These are phyloP conservation scores for Nomada fabriciana DNA, from an alignment of 2,888 invertebrate genomes.

Conservation along the genomic window DNA sequence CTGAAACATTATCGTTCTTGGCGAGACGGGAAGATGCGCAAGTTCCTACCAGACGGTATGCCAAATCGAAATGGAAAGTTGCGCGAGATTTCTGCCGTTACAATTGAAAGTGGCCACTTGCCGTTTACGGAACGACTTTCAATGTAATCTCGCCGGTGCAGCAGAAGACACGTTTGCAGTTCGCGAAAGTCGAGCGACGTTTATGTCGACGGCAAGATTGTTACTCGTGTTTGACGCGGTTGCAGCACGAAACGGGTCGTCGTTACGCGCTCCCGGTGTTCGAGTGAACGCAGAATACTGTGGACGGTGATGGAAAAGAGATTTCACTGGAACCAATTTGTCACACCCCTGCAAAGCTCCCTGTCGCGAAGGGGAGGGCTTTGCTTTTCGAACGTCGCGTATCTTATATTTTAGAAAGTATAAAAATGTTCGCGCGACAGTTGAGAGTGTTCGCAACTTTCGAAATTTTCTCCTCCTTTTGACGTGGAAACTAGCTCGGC, in stretches of 20 bases:
- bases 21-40: neutral
- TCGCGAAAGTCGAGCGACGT: conserved; percentile 57
- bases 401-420: conserved; percentile 22
- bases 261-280: conserved; percentile 9
- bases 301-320: neutral
- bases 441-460: conserved; percentile 10
- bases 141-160: conserved; percentile 57
- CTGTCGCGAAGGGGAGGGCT: neutral
- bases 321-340: neutral
- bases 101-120: conserved; percentile 76
- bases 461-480: conserved; percentile 19
- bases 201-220: conserved; percentile 44
- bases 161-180: conserved; percentile 57
- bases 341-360: neutral
- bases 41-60: conserved; percentile 51
- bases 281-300: conserved; percentile 32
- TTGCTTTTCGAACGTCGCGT: neutral
- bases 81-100: conserved; percentile 74
- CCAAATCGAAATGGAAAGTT: conserved; percentile 74
- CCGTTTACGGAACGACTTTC: conserved; percentile 69
- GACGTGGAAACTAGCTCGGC: neutral
- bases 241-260: conserved; percentile 25
- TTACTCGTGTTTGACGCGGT: conserved; percentile 33
- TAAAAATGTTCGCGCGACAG: conserved; percentile 1
- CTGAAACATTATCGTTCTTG: neutral